Evolutionary conservation across 2,113 vertebrate species (phyloP).

Genomic region (Leptobrachium leishanense): DNA sequence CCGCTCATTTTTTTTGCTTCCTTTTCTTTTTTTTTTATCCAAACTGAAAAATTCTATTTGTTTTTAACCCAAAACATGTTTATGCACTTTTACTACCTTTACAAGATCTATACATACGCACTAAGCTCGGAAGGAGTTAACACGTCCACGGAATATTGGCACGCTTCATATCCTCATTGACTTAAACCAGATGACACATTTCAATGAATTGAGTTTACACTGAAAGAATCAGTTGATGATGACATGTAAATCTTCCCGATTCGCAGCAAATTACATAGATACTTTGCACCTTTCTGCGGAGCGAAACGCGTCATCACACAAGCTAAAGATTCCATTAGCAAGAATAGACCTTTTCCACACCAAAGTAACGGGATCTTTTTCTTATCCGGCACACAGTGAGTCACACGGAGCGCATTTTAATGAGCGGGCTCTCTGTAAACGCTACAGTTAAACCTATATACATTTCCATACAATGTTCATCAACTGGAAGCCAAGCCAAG

Average conservation of each 20-base stretch:
- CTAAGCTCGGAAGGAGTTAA: no score
- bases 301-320: not conserved
- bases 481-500: conserved; percentile 43
- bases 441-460: not conserved
- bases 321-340: not conserved
- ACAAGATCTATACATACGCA: no score
- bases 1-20: no score
- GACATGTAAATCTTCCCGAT: conserved; percentile 9
- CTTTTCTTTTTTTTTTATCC: no score
- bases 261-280: conserved; percentile 7
- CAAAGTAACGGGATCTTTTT: not conserved
- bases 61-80: no score
- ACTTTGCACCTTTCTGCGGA: not conserved
- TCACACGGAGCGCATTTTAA: conserved; percentile 8
- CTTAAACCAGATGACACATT: not conserved
- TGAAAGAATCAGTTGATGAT: not conserved
- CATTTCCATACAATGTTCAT: not conserved
- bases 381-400: not conserved
- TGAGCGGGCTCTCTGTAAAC: no score
- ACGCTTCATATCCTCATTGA: no score
- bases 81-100: no score
- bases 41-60: no score
- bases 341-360: no score
- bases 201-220: not conserved
- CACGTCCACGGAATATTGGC: no score